A percentile compares a stretch with the other conserved stretches of the same genome.
phyloP scores from a whole-genome alignment of 92 coral and sea anemone species.

The Heliopora coerulea region DNA sequence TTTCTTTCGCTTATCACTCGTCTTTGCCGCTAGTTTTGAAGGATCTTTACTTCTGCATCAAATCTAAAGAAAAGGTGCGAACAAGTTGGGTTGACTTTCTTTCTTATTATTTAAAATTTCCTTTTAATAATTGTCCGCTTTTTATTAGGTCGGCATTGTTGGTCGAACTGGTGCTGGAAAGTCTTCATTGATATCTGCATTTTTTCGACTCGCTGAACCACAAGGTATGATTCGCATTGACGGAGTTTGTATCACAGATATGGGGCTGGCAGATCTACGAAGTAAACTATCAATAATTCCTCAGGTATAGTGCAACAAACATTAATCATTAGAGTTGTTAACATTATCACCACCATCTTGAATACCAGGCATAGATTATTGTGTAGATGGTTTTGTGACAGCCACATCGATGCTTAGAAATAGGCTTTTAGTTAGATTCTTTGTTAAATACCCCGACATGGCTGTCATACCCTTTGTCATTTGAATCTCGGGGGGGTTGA shows the following conservation, averaged over 20 bases:
- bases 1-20: conserved; percentile 76
- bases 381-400: no score
- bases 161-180: conserved; percentile 98
- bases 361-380: no score
- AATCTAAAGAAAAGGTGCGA: conserved; percentile 83
- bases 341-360: no score
- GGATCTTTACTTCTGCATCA: conserved; percentile 65
- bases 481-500: no score
- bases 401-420: no score
- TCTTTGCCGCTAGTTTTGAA: conserved; percentile 73
- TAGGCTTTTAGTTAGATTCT: no score
- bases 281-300: conserved; percentile 85
- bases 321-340: background rate
- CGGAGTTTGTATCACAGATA: conserved; percentile 72
- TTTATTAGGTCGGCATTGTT: conserved; percentile 67
- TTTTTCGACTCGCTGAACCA: conserved; percentile 69
- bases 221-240: conserved; percentile 76
- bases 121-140: background rate
- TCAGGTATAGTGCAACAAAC: conserved; percentile 43
- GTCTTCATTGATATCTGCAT: conserved; percentile 79
- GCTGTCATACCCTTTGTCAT: no score
- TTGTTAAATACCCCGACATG: no score
- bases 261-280: conserved; percentile 74
- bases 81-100: background rate
- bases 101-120: background rate